Conservation (phyloP, 2,888 invertebrate genomes). For the Enoplolaimus lenunculus region DNA sequence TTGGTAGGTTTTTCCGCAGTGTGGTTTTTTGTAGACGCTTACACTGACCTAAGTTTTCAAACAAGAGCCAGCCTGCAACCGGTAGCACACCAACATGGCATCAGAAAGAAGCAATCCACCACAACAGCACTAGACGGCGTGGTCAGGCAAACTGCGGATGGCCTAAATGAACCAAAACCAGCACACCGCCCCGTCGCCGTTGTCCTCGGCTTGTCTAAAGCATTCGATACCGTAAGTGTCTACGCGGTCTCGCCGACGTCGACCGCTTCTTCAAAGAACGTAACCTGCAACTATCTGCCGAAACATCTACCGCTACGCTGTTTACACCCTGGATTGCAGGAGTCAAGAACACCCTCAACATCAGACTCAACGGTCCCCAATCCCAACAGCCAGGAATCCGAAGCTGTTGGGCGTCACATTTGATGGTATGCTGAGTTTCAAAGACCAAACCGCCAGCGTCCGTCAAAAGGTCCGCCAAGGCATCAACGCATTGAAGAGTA, state of each 20-base stretch:
- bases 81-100: no score
- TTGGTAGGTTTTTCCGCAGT: no score
- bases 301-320: no score
- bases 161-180: no score
- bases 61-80: no score
- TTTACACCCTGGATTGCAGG: not conserved
- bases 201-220: no score
- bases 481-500: no score
- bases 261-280: not conserved
- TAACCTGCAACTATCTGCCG: slow-evolving; percentile 6
- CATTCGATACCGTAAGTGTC: not conserved
- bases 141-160: not conserved
- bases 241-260: not conserved
- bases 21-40: no score
- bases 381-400: not conserved
- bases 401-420: slow-evolving; percentile 3
- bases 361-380: not conserved
- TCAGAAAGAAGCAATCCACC: not conserved
- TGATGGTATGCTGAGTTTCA: slow-evolving; percentile 6
- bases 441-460: no score
- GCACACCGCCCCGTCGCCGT: no score
- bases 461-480: no score
- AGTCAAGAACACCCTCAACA: not conserved
- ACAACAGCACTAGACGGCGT: not conserved
- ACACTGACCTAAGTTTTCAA: no score